phyloP scores from a whole-genome alignment of 2,888 invertebrate species.

The Heliconius ethilla region DNA sequence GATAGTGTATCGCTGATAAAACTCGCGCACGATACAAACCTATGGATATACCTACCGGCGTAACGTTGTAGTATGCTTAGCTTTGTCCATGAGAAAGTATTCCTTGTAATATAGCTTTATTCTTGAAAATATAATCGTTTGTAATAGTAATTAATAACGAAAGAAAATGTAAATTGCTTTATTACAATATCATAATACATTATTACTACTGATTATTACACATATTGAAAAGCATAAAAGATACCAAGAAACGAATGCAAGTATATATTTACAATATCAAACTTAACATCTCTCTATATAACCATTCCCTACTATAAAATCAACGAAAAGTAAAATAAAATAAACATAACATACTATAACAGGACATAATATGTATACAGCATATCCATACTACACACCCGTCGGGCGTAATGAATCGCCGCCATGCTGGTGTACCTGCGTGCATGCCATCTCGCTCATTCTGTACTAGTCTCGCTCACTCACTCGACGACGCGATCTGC shows the following conservation, averaged over 20 bases:
- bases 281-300: neutral
- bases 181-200: too few species aligned
- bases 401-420: conserved; percentile 59
- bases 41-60: conserved; percentile 56
- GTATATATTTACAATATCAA: neutral
- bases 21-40: conserved; percentile 61
- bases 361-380: neutral
- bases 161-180: too few species aligned
- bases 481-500: conserved; percentile 13
- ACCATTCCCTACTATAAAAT: neutral
- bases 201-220: neutral
- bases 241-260: neutral
- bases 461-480: conserved; percentile 45
- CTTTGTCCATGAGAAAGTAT: neutral
- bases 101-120: neutral
- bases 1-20: conserved; percentile 80
- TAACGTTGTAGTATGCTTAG: neutral
- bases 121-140: neutral
- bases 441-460: conserved; percentile 11
- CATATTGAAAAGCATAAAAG: neutral
- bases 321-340: neutral
- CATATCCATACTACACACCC: conserved; percentile 5
- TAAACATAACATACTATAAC: neutral
- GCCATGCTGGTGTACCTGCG: conserved; percentile 66
- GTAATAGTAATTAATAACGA: neutral